Evolutionary conservation across 2,797 vertebrate species (phyloP).

Genomic region (Triplophysa bombifrons): DNA sequence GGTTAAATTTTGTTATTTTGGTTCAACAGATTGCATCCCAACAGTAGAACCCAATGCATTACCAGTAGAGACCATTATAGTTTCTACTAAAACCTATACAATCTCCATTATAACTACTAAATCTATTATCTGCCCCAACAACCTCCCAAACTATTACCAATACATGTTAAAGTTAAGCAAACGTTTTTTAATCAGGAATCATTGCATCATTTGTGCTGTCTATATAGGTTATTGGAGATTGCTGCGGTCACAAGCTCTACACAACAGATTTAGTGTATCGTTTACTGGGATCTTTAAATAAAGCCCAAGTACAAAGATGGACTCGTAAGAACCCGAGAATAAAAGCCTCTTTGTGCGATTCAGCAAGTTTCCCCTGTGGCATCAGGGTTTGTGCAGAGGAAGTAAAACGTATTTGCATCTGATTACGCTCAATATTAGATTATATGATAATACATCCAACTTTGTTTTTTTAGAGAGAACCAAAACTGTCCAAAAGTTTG

Average conservation of each 20-base stretch:
- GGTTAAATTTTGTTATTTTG: background rate
- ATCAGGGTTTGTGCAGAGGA: background rate
- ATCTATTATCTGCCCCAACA: no score
- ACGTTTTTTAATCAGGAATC: background rate
- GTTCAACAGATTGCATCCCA: no score
- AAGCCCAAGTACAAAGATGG: background rate
- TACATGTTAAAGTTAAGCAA: background rate
- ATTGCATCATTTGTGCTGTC: background rate
- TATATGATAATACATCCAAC: background rate
- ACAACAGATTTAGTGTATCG: background rate
- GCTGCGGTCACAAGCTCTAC: background rate
- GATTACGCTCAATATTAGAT: background rate
- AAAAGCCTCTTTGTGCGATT: background rate
- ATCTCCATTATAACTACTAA: no score
- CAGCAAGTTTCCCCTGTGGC: background rate
- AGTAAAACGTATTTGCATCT: background rate
- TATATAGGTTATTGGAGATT: background rate
- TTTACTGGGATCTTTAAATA: background rate
- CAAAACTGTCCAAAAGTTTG: background rate
- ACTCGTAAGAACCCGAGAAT: background rate
- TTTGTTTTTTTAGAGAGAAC: background rate
- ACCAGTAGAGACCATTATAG: no score
- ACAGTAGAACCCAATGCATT: no score
- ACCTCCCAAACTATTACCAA: no score
- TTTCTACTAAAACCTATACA: no score